These are phyloP conservation scores for Darevskia nairensis DNA, from an alignment of 2,797 vertebrate genomes.

Conservation along the genomic window DNA sequence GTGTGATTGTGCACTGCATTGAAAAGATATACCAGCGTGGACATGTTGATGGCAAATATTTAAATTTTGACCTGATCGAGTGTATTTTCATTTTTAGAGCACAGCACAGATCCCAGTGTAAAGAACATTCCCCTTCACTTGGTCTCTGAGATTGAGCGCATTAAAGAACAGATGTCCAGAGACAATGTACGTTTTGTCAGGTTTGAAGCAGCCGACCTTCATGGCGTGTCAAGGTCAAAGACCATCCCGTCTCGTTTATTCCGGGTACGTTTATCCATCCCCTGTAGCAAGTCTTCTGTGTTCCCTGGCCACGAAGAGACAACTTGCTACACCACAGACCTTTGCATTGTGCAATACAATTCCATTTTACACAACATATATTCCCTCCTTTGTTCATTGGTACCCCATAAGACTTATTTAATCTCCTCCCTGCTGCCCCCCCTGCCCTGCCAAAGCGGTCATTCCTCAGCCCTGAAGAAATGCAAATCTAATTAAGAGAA, in stretches of 20 bases:
- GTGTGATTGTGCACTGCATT: not conserved
- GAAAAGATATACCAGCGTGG: not conserved
- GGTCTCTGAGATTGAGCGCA: constrained; percentile 86
- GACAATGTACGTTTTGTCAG: constrained; percentile 90
- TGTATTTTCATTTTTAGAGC: constrained; percentile 74
- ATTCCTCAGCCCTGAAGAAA: constrained; percentile 53
- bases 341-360: constrained; percentile 26
- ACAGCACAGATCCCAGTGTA: constrained; percentile 66
- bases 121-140: constrained; percentile 76
- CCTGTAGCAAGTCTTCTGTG: constrained; percentile 1
- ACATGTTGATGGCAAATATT: not conserved
- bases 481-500: constrained; percentile 62
- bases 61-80: not conserved
- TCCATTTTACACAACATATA: constrained; percentile 55
- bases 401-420: constrained; percentile 46
- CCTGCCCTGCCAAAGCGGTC: not conserved
- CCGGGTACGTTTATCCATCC: constrained; percentile 81
- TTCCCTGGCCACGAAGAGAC: constrained; percentile 28
- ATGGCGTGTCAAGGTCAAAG: constrained; percentile 93
- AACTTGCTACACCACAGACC: constrained; percentile 27
- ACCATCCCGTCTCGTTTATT: constrained; percentile 92
- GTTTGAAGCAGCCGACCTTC: constrained; percentile 93
- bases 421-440: not conserved
- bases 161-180: constrained; percentile 90
- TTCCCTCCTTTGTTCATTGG: constrained; percentile 11